phyloP scores from a whole-genome alignment of 2,113 vertebrate species.

The Buteo buteo region DNA sequence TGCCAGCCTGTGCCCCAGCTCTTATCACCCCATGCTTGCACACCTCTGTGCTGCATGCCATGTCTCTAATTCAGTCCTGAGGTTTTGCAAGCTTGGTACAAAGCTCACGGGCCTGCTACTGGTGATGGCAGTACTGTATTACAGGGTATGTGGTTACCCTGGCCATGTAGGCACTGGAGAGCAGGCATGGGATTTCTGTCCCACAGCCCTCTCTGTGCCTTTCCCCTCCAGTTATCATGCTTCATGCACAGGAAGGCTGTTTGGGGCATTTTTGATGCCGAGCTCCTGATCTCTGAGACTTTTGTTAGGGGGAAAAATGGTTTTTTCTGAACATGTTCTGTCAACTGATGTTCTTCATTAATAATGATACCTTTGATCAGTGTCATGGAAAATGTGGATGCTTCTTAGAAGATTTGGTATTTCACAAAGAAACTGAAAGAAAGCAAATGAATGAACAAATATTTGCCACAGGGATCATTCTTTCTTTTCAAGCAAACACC shows the following conservation, averaged over 20 bases:
- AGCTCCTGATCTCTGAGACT: background rate
- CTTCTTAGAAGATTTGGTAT: background rate
- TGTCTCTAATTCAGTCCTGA: background rate
- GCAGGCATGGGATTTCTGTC: background rate
- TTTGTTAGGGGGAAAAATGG: background rate
- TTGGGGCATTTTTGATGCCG: background rate
- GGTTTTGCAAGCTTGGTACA: background rate
- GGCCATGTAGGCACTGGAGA: rapidly evolving
- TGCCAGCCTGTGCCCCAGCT: background rate
- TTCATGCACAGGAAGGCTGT: rapidly evolving
- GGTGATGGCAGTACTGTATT: background rate
- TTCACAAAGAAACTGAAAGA: background rate
- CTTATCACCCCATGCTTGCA: background rate
- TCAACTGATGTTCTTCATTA: background rate
- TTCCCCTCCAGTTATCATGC: background rate
- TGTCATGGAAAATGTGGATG: background rate
- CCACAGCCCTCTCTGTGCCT: background rate
- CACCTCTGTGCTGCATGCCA: background rate
- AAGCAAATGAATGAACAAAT: background rate
- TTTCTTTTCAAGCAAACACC: background rate
- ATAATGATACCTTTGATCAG: background rate
- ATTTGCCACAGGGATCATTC: background rate
- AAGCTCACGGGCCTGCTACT: background rate
- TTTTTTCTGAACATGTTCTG: background rate
- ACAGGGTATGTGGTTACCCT: background rate